phyloP scores from a whole-genome alignment of 2,888 invertebrate species.

The Girardia tigrina region DNA sequence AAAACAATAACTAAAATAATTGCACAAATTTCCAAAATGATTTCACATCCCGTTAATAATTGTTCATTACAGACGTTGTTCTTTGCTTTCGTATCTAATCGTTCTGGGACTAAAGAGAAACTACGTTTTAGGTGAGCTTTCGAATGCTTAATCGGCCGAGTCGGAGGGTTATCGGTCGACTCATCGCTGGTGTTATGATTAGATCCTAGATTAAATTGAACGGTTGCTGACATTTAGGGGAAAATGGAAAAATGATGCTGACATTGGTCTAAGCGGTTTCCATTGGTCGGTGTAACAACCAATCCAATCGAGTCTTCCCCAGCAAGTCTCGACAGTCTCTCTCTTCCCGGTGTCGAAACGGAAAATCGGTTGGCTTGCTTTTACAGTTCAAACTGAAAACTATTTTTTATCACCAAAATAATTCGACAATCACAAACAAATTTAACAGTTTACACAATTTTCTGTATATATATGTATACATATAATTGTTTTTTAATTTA shows the following conservation, averaged over 20 bases:
- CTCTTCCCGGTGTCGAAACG: too few relatives aligned
- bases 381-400: too few relatives aligned
- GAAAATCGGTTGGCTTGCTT: too few relatives aligned
- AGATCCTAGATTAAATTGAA: constrained; percentile 20
- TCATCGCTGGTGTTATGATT: constrained; percentile 13
- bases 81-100: constrained; percentile 24
- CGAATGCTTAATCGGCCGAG: background rate
- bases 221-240: background rate
- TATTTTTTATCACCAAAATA: too few relatives aligned
- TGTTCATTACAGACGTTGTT: constrained; percentile 17
- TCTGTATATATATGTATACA: too few relatives aligned
- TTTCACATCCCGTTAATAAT: constrained; percentile 29
- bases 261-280: background rate
- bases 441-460: too few relatives aligned
- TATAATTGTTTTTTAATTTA: too few relatives aligned
- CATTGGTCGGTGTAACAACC: background rate
- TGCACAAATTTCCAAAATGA: constrained; percentile 27
- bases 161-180: background rate
- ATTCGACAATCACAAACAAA: too few relatives aligned
- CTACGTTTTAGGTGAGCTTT: constrained; percentile 29
- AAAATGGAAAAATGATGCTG: background rate
- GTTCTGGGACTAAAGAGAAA: constrained; percentile 35
- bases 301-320: too few relatives aligned
- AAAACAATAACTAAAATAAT: constrained; percentile 28
- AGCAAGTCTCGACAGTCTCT: too few relatives aligned